Percentiles rank a stretch among this genome's conserved stretches.
These are phyloP conservation scores for Pomatorhinus ruficollis DNA, from an alignment of 2,113 vertebrate genomes.

Conservation along the genomic window DNA sequence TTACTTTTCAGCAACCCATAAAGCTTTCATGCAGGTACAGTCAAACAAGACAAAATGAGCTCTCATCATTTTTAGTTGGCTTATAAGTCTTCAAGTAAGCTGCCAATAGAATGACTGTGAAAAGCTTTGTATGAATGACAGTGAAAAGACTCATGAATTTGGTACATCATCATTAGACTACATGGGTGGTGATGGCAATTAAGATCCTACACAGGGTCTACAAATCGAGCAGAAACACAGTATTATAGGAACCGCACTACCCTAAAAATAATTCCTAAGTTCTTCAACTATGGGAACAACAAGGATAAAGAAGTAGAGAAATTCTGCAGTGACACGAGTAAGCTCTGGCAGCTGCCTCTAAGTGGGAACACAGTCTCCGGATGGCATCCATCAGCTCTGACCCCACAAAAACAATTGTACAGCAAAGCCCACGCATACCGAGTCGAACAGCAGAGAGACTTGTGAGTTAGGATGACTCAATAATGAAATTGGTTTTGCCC, in stretches of 20 bases:
- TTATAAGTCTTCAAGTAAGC: neutral
- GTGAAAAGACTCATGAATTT: neutral
- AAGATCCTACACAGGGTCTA: neutral
- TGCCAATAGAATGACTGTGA: neutral
- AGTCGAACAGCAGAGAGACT: neutral
- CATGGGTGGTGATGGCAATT: neutral
- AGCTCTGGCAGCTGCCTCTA: neutral
- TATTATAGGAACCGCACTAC: neutral
- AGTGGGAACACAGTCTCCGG: neutral
- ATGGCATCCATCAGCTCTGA: neutral
- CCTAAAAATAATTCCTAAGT: neutral
- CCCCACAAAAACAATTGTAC: neutral
- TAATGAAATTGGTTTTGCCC: neutral
- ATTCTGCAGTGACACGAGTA: neutral
- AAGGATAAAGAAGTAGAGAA: neutral
- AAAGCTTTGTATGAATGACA: neutral
- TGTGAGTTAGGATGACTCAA: neutral
- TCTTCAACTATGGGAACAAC: neutral
- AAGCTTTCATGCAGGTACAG: neutral
- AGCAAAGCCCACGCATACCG: neutral
- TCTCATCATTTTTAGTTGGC: neutral
- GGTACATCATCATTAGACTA: neutral
- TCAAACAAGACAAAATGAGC: neutral
- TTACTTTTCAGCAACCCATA: neutral
- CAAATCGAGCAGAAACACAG: neutral